Evolutionary conservation across 1,140 invertebrate species (phyloP), one percentile per base, ranked within the genome.

Genomic region (Pogonomyrmex barbatus): DNA sequence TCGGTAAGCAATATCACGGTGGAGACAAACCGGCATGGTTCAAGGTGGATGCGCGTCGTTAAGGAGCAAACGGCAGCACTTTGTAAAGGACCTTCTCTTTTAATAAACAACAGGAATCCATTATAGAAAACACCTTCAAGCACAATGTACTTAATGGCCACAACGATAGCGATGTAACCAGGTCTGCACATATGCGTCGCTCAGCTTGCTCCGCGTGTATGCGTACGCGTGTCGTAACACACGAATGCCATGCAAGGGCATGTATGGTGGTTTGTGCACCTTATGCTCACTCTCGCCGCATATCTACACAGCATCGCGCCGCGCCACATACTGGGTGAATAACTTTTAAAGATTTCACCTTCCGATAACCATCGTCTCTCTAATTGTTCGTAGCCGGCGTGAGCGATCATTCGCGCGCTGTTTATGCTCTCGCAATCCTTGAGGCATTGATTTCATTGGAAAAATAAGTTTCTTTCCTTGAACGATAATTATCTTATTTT

Each of bases 101-200:
- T 91, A 88, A 91, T 91, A 91, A 91, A 85, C 88, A 89, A 89
- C 86, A 75, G 76, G 88, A 86, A 84, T 89, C 82, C 84, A 91
- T 91, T 91, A 88, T 89, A 82, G 83, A 70, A 78, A 89, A 89
- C 90, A 88, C 88, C 79, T 89, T 70, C 36, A 63, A 78, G 82
- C 84, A 86, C 79, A 90, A 89, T 89, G 83, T 85, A 85, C 63
- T 87, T 91, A 91, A 91, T 91, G 81, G 67, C 62, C 56, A 58
- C 78, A 88, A 91, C 85, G 88, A 87, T 63, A 63, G 68, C 67
- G 58, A 89, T 86, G 88, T 67, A 77, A 75, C n/a, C 54, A 65
- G 10, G 30, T 60, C 50, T 56, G 45, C 75, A 65, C 73, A 30
- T 58, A 85, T 84, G 84, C 58, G 87, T 45, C 62, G 70, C 50